Evolutionary conservation across 2,888 invertebrate genomes (phyloP), one percentile per base, ranked within the genome.

Genomic region (Hydropsyche betteni): DNA sequence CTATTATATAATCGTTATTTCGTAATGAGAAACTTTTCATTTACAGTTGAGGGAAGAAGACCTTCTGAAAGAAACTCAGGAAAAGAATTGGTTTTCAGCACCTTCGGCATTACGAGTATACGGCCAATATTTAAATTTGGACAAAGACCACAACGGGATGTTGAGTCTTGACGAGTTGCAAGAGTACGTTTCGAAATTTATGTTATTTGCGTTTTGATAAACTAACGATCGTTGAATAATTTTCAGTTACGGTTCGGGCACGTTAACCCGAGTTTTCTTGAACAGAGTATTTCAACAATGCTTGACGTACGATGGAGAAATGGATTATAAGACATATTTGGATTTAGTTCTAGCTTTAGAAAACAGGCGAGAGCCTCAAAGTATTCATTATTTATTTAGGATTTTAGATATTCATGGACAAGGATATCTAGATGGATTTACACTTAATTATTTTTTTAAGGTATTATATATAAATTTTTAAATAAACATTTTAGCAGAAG

Each of bases 271-370:
- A 61, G 94, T 95, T 0, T 99, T 98, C 85, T 89, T 98, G 3
- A 94, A 96, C 81, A 89, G 97, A 52, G 95, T 98, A 0, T 98
- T 97, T 86, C 96, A 98, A 83, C 97, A 97, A 82, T 97, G 96
- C 82, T 89, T 97, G 4, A 98, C 98, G 0, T 98, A 97, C 83
- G 95, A 96, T 80, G 95, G 94, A 0, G 95, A 96, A 85, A 96
- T 96, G 94, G 98, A 99, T 85, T 99, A 98, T 86, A 98, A 98
- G 86, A 96, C 97, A 0, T 99, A 97, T 84, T 86, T 99, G 34
- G 97, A 98, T 83, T 92, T 99, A 83, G 96, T 97, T 0, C 87
- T 98, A 50, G 98, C 98, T 0, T 85, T 98, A 79, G 97, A 98
- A 85, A 97, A 98, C 86, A 89, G 96, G 24, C 90, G 92, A 78